Percentiles rank a stretch among this genome's conserved stretches.
Conservation (phyloP, 2,797 vertebrate species). For the Hippoglossus hippoglossus region DNA sequence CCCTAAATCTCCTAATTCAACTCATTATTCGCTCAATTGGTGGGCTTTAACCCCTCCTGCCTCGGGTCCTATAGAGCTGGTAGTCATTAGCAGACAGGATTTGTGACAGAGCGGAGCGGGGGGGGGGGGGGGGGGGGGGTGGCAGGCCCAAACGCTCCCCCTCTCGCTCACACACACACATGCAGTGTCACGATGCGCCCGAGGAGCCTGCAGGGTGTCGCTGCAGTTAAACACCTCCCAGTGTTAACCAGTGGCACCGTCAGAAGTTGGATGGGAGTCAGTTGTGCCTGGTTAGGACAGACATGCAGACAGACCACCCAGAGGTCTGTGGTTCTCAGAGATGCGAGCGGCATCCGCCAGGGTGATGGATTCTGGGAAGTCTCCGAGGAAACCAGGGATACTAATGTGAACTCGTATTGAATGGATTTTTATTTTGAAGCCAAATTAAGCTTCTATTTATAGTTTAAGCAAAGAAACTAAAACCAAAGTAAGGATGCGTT, state of each 20-base stretch:
- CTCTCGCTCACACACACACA: slow-evolving; percentile 27
- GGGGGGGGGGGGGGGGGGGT: slow-evolving; percentile 44
- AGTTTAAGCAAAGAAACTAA: not conserved
- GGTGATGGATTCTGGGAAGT: slow-evolving; percentile 68
- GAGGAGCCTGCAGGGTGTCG: slow-evolving; percentile 67
- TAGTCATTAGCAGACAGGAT: slow-evolving; percentile 84
- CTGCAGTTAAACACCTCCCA: slow-evolving; percentile 68
- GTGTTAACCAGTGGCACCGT: slow-evolving; percentile 60
- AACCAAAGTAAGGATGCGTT: no score
- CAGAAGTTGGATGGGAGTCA: slow-evolving; percentile 73
- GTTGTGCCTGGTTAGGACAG: slow-evolving; percentile 60
- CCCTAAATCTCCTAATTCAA: slow-evolving; percentile 87
- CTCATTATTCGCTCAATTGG: slow-evolving; percentile 89
- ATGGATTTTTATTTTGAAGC: slow-evolving; percentile 15
- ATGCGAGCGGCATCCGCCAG: slow-evolving; percentile 54
- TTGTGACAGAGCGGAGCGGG: slow-evolving; percentile 59
- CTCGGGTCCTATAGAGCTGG: slow-evolving; percentile 82
- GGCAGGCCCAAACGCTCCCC: slow-evolving; percentile 31
- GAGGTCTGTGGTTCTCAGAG: slow-evolving; percentile 64
- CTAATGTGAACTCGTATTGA: slow-evolving; percentile 40
- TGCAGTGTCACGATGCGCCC: slow-evolving; percentile 28
- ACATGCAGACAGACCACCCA: slow-evolving; percentile 81
- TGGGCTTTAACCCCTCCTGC: slow-evolving; percentile 82
- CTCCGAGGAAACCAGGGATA: slow-evolving; percentile 22
- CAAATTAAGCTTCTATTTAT: slow-evolving; percentile 22